Conservation (phyloP, 2,888 invertebrate genomes). For the Pogonocherus hispidulus region DNA sequence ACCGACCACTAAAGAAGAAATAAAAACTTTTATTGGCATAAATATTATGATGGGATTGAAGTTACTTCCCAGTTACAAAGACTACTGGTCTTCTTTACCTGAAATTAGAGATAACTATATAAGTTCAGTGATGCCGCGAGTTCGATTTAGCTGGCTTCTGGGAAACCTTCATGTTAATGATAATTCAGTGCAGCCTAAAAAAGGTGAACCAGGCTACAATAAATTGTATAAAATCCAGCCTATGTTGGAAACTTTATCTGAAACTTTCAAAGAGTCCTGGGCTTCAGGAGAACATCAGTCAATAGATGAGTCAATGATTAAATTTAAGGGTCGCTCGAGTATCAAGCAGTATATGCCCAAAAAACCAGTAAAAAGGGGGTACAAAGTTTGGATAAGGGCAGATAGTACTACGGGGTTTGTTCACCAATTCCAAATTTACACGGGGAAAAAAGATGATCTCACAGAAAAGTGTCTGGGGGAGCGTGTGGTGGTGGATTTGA, state of each 20-base stretch:
- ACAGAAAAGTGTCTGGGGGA: no score
- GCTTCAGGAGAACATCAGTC: constrained; percentile 3
- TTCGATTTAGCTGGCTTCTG: constrained; percentile 44
- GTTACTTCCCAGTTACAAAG: constrained; percentile 38
- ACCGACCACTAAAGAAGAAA: constrained; percentile 12
- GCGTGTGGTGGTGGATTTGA: no score
- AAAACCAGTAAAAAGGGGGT: no score
- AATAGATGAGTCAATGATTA: not conserved
- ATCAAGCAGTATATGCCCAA: not conserved
- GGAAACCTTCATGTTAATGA: constrained; percentile 54
- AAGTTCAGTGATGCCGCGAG: constrained; percentile 33
- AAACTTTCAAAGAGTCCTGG: constrained; percentile 33
- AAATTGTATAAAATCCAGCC: constrained; percentile 53
- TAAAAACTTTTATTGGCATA: constrained; percentile 29
- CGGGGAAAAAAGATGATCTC: no score
- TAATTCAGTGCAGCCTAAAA: constrained; percentile 42
- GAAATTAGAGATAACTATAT: constrained; percentile 37
- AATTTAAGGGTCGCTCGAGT: not conserved
- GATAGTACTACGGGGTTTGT: no score
- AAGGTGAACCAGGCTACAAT: constrained; percentile 42
- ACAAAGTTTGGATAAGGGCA: no score
- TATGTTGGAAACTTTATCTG: constrained; percentile 38
- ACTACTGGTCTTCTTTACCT: constrained; percentile 38
- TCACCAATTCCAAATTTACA: no score
- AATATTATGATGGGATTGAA: constrained; percentile 45